Conservation (phyloP, 2,113 vertebrate genomes). For the Hystrix cristata region DNA sequence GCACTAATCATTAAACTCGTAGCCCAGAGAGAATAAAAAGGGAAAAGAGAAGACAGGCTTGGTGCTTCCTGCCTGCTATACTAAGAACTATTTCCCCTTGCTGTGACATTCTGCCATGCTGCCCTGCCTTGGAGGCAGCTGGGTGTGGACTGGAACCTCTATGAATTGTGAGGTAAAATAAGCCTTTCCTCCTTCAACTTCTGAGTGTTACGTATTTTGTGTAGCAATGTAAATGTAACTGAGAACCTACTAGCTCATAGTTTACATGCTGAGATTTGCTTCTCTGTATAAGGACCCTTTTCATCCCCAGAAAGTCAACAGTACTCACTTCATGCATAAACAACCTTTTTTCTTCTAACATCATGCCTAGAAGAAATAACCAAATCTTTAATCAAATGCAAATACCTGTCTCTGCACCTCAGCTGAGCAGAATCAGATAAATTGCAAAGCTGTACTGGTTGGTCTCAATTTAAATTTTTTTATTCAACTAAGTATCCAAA, state of each 20-base stretch:
- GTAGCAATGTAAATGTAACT: not conserved
- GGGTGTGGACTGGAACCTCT: not conserved
- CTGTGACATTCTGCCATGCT: not conserved
- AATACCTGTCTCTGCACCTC: not conserved
- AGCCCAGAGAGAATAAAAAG: not conserved
- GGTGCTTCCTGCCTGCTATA: not conserved
- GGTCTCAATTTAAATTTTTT: not conserved
- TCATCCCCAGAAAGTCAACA: not conserved
- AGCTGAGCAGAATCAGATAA: not conserved
- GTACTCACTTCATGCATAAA: not conserved
- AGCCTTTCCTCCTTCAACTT: not conserved
- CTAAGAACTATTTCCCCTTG: not conserved
- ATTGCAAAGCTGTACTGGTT: not conserved
- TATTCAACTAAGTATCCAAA: not conserved
- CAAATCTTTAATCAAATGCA: not conserved
- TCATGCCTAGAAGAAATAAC: not conserved
- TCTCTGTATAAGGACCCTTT: not conserved
- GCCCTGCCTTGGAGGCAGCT: not conserved
- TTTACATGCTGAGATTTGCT: not conserved
- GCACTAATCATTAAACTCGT: not conserved
- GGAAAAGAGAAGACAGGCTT: not conserved
- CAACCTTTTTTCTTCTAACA: not conserved
- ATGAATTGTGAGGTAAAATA: not conserved
- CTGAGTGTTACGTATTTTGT: not conserved
- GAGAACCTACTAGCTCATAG: not conserved